phyloP scores from a whole-genome alignment of 2,797 vertebrate species.

The Paratrypauchen microcephalus region DNA sequence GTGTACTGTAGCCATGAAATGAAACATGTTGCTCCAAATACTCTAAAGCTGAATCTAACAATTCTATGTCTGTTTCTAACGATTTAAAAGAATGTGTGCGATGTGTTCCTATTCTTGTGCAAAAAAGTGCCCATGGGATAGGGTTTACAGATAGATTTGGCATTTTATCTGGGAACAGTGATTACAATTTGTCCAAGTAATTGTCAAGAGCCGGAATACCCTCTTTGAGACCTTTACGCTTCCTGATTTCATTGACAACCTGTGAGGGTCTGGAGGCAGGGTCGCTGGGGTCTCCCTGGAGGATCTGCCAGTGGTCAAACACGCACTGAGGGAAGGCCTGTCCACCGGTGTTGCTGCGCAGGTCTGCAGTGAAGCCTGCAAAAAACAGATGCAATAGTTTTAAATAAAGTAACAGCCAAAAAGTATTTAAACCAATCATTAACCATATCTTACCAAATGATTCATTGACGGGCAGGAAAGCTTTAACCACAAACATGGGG shows the following conservation, averaged over 20 bases:
- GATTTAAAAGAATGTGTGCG: conserved; percentile 58
- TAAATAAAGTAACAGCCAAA: not conserved
- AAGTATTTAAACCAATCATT: not conserved
- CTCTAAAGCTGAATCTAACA: conserved; percentile 44
- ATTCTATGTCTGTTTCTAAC: conserved; percentile 44
- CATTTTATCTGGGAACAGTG: conserved; percentile 39
- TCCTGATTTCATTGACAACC: conserved; percentile 86
- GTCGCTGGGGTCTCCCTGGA: conserved; percentile 88
- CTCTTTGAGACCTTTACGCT: conserved; percentile 94
- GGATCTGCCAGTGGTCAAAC: conserved; percentile 95
- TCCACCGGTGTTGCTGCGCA: conserved; percentile 91
- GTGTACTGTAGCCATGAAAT: conserved; percentile 71
- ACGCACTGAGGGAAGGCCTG: conserved; percentile 96
- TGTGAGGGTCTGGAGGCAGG: conserved; percentile 69
- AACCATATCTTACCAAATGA: conserved; percentile 86
- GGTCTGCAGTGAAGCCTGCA: conserved; percentile 91
- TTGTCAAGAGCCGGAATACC: conserved; percentile 90
- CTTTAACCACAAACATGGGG: conserved; percentile 94
- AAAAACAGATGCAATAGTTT: conserved; percentile 1
- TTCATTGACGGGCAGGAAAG: conserved; percentile 91
- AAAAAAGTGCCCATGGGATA: conserved; percentile 64
- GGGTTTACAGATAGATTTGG: conserved; percentile 64
- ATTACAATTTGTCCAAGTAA: conserved; percentile 93
- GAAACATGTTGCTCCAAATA: conserved; percentile 41
- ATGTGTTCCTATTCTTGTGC: conserved; percentile 62